phyloP scores from a whole-genome alignment of 1,140 invertebrate genomes.

The Panonychus citri region DNA sequence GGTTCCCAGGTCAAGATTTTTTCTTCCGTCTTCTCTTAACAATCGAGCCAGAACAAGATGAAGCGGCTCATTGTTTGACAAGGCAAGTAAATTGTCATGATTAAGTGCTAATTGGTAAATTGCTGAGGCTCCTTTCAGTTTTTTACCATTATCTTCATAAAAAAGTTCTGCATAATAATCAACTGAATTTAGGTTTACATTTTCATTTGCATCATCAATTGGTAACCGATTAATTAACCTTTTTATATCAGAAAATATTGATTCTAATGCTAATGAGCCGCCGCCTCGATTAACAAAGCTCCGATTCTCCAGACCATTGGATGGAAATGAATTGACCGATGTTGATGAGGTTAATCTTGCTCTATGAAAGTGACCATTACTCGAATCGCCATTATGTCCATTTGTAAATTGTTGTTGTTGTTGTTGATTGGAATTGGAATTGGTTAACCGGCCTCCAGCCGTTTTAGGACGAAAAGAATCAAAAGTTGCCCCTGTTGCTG shows the following conservation, averaged over 20 bases:
- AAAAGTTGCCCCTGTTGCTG: not conserved
- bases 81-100: conserved; percentile 74
- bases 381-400: not conserved
- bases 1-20: conserved; percentile 80
- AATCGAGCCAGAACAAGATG: conserved; percentile 81
- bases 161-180: conserved; percentile 85
- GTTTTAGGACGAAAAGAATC: conserved; percentile 1
- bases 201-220: conserved; percentile 17
- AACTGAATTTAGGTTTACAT: conserved; percentile 29
- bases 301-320: not conserved
- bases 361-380: not conserved
- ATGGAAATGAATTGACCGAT: not conserved
- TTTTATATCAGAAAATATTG: not conserved
- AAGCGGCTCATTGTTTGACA: conserved; percentile 84
- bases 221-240: conserved; percentile 16
- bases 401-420: not conserved
- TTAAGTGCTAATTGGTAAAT: conserved; percentile 72
- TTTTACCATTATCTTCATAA: conserved; percentile 81
- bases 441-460: not conserved
- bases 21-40: conserved; percentile 84
- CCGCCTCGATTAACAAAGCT: not conserved
- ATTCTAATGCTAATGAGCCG: not conserved
- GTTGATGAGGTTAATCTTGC: not conserved
- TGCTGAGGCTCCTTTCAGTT: conserved; percentile 70
- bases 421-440: conserved; percentile 2